Base-by-base conservation (phyloP, 2,888 invertebrate species). In the Agrochola lychnidis region DNA sequence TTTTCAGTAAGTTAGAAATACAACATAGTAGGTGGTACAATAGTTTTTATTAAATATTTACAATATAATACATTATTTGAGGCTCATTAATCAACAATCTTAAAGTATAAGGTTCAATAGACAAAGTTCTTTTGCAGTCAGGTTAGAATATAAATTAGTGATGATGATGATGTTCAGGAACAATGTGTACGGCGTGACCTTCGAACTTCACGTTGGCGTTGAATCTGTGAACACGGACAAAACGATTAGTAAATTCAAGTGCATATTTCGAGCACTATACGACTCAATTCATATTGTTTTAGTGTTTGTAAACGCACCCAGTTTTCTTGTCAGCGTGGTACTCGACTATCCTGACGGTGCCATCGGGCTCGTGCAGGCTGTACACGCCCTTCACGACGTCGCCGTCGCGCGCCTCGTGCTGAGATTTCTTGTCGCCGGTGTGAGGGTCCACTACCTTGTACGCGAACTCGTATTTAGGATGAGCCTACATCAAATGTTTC, bases 381-480 rank as follows among this genome's bases (percentile, higher is more conserved):
- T 97, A 97, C 87, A 97, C 95, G 59, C 97, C 97, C 90, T 96
- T 95, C 75, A 97, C 97, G 63, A 94, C 94, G 88, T 97, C 95
- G 1, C 97, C 97, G 91, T 97, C 96, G 63, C 95, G 94, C 73
- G 93, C 89, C 90, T 97, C 97, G 76, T 94, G 92, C 88, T 97
- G 97, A 82, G 93, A 94, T 90, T 97, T 97, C 86, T 94, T 92
- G 92, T 97, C 97, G 4, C 96, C 97, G 56, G 97, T 97, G 84
- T 97, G 97, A 0, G 93, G 94, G 84, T 97, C 97, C 81, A 94
- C 92, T 7, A 95, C 96, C 48, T 95, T 93, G 89, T 96, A 96
- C 85, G 94, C 94, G 89, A 94, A 96, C 89, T 94, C 93, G 89
- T 96, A 96, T 89, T 95, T 95, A 45, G 96, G 95, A 81, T 95